A percentile compares a stretch with the other conserved stretches of the same genome.
phyloP scores from a whole-genome alignment of 2,113 vertebrate species.

The Podarcis raffonei region DNA sequence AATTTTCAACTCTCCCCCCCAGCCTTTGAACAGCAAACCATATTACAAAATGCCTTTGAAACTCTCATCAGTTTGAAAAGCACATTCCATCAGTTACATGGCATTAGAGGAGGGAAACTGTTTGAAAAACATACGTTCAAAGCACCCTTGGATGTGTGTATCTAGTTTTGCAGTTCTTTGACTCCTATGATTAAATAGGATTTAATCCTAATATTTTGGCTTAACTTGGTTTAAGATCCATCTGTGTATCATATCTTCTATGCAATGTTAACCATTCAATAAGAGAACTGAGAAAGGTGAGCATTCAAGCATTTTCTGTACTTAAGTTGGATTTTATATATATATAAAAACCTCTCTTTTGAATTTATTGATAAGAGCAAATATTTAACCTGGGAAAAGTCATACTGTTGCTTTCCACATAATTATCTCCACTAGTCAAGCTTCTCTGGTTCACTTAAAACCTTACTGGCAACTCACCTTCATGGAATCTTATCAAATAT shows the following conservation, averaged over 20 bases:
- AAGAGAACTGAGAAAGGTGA: slow-evolving; percentile 11
- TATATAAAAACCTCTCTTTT: too few species aligned
- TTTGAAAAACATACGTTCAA: not conserved
- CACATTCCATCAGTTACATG: not conserved
- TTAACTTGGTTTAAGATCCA: not conserved
- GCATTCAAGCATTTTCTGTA: not conserved
- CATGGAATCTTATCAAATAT: slow-evolving; percentile 54
- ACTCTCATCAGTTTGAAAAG: not conserved
- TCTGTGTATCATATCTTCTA: slow-evolving; percentile 27
- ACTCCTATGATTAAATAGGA: not conserved
- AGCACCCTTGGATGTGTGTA: not conserved
- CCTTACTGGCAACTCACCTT: slow-evolving; percentile 51
- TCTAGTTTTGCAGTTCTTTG: not conserved
- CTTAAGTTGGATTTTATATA: too few species aligned
- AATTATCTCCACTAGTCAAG: slow-evolving; percentile 13
- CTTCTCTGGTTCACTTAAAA: slow-evolving; percentile 48
- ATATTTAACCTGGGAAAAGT: slow-evolving; percentile 50
- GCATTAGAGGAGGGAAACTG: too few species aligned
- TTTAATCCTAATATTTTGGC: not conserved
- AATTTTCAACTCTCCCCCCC: not conserved
- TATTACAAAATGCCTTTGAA: not conserved
- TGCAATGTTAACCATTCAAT: not conserved
- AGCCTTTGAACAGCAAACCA: too few species aligned
- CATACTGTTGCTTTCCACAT: slow-evolving; percentile 41
- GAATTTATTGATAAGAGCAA: slow-evolving; percentile 42